Evolutionary conservation across 1,140 invertebrate genomes (phyloP), one percentile per base, ranked within the genome.

Genomic region (Pomacea maculata): DNA sequence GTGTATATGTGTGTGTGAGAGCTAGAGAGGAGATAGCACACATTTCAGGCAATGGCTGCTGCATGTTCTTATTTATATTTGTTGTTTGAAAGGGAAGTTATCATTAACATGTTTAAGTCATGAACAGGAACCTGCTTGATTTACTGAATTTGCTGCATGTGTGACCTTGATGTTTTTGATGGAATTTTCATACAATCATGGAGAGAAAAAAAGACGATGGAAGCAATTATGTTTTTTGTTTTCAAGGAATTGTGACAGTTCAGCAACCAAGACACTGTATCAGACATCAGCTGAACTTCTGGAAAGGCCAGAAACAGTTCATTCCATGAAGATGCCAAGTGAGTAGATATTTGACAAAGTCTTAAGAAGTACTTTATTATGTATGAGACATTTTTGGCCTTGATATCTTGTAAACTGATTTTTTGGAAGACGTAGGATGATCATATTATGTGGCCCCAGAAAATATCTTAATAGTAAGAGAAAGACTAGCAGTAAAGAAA

Each of bases 181-280:
- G 34, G 12, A 11, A 25, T n/a, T 12, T 70, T 12, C 21, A 70
- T 6, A 70, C 29, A 21, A 15, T 12, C 21, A 70, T 25, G 67
- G 11, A 4, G 11, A 17, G 67, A 70, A 70, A 70, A 68, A 21
- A n/a, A 25, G 21, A 17, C 14, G 0, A 34, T 34, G 11, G 12
- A 34, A 15, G 21, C 67, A 11, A 1, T n/a, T 70, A 11, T 17
- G 2, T n/a, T 70, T 6, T 70, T 76, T 64, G 14, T 78, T 8
- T 45, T 57, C 21, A 67, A 82, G 81, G 15, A 82, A 82, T 73
- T 79, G 81, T 74, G 78, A 79, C 25, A 82, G 81, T 72, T 73
- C 71, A 68, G 68, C 78, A 29, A 79, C 81, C 63, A 75, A 76
- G 73, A 75, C 25, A 15, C 81, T 82, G 72, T 45, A 76, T n/a